Base-by-base conservation (phyloP, 2,113 vertebrate species). In the Rhabdomys dilectus region DNA sequence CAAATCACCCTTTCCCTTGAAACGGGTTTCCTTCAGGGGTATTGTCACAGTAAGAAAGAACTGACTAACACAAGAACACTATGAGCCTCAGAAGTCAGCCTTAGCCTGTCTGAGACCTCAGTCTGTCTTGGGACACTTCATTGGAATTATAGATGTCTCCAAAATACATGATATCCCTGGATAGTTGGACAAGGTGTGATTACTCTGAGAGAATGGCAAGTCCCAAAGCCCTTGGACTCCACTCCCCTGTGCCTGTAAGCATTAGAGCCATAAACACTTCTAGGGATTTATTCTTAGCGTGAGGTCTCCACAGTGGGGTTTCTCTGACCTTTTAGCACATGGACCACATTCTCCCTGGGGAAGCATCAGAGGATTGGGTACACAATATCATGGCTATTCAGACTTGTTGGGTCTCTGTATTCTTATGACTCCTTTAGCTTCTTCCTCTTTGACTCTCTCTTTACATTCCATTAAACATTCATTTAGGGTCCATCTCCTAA, bases 391-490 rank as follows among this genome's bases (percentile, higher is more conserved):
- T 17, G 17, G 29, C 48, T 53, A 34, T 62, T 62, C 15, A 39
- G 60, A 88, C 22, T 5, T 42, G 7, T 17, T 80, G 1, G 31
- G 31, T n/a, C 24, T 9, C 48, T 94, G 77, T 78, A 9, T 80
- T 78, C 53, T 8, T 45, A 29, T 24, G 26, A 70, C 42, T 85
- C 39, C 9, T 88, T 91, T 60, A 86, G 72, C 48, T n/a, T 93
- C n/a, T 31, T 93, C 45, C 36, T 87, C n/a, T n/a, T 22, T 91
- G 62, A 93, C 31, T 8, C 51, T 93, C 73, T 58, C 45, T 97
- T 93, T 73, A 39, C 29, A 76, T 89, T 95, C 64, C 81, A 13
- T 66, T 45, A 81, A 94, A 68, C 58, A 62, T n/a, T 77, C 51
- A 62, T 64, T 16, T 34, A 66, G 42, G 9, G 21, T 58, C 42